phyloP scores from a whole-genome alignment of 1,140 invertebrate genomes.

The Stegodyphus dumicola region DNA sequence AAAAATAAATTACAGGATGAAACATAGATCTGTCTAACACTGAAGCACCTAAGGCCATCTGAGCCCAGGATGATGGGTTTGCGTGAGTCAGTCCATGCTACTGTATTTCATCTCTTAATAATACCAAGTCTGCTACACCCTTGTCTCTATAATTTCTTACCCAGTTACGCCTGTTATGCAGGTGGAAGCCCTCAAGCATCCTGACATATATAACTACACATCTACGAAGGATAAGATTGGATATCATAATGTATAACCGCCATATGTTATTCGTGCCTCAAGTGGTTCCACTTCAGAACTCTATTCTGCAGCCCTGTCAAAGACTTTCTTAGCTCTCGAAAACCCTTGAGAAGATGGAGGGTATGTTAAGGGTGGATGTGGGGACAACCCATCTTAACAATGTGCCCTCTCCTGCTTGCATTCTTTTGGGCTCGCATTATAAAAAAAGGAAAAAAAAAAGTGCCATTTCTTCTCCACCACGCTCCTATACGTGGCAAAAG shows the following conservation, averaged over 20 bases:
- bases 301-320: constrained; percentile 25
- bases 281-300: constrained; percentile 5
- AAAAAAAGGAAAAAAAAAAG: constrained; percentile 8
- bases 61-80: not conserved
- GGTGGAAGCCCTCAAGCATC: constrained; percentile 9
- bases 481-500: no score
- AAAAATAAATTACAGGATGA: no score
- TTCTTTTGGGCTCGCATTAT: not conserved
- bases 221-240: constrained; percentile 23
- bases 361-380: not conserved
- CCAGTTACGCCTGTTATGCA: not conserved
- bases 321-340: constrained; percentile 1
- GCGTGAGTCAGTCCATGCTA: not conserved
- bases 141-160: not conserved
- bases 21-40: no score
- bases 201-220: not conserved
- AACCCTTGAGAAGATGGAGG: not conserved
- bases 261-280: constrained; percentile 34
- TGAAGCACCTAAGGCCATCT: not conserved
- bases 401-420: constrained; percentile 8
- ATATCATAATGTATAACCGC: constrained; percentile 50
- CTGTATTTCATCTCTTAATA: not conserved
- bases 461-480: not conserved
- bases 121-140: not conserved
- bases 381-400: constrained; percentile 52